Base-by-base conservation (phyloP, 2,888 invertebrate genomes). In the Lamellibrachia satsuma region DNA sequence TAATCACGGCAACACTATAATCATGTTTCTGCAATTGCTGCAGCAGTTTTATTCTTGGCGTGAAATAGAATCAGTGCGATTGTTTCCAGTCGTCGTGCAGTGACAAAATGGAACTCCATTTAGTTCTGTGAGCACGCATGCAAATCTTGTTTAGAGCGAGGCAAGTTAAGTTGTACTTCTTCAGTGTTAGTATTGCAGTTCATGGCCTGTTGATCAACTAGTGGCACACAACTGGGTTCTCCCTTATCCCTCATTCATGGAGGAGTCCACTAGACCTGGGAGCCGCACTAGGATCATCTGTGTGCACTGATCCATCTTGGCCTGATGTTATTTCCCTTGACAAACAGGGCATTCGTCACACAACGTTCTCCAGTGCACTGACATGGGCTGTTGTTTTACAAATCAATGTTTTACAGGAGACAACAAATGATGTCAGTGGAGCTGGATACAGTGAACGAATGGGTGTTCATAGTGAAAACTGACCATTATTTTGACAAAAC, bases 321-420 rank as follows among this genome's bases (percentile, higher is more conserved):
- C n/a, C 22, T 15, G 75, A 75, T 22, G 22, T 75, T 22, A 6
- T 6, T 75, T 75, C 22, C 75, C 15, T 22, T 75, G 75, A 75
- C 75, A 75, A 75, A 75, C 22, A 22, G 6, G 22, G 6, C 75
- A 22, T 22, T 75, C 22, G 11, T 15, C 75, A 22, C 6, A 75
- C 22, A 75, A 6, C 22, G 3, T 6, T 75, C 75, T 22, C 6
- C 75, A 55, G 55, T 55, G 55, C 55, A 55, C 8, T 55, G 9
- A 55, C 8, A 9, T 55, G 8, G 9, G 55, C 7, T 22, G 75
- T 75, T 75, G 75, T 15, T 75, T 75, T 75, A 22, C 75, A 75
- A 75, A 75, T 75, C 75, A 75, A 75, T 75, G 75, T 75, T 75
- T 39, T 75, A 75, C 22, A n/a, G 75, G 75, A 75, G 75, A 75